phyloP scores from a whole-genome alignment of 23 tunicate species.

The Trididemnum miniatum region DNA sequence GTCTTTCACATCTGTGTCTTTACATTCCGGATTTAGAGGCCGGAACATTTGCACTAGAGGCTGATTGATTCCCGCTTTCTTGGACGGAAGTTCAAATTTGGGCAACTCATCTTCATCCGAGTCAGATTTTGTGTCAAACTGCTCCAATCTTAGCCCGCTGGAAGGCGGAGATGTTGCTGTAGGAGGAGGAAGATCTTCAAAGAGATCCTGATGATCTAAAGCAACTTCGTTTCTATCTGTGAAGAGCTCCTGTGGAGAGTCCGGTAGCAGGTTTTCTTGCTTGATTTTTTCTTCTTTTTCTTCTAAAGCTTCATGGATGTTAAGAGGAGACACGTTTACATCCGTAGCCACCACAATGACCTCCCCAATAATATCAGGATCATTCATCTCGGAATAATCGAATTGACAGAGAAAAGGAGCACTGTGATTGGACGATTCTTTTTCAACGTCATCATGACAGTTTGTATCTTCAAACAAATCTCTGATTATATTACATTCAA shows the following conservation, averaged over 20 bases:
- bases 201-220: not conserved
- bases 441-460: not conserved
- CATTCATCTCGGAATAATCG: not conserved
- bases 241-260: not conserved
- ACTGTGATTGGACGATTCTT: not conserved
- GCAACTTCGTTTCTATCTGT: not conserved
- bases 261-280: not conserved
- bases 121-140: not conserved
- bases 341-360: slow-evolving; percentile 27
- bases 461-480: too few relatives aligned
- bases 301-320: not conserved
- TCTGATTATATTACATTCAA: too few relatives aligned
- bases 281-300: not conserved
- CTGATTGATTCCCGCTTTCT: not conserved
- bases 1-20: not conserved
- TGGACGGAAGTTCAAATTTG: not conserved
- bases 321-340: not conserved
- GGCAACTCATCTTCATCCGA: not conserved
- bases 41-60: slow-evolving; percentile 25
- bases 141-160: not conserved
- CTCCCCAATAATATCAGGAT: slow-evolving; percentile 33
- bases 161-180: not conserved
- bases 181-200: not conserved
- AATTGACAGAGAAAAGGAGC: slow-evolving; percentile 4
- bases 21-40: not conserved